Evolutionary conservation across 2,888 invertebrate genomes (phyloP), one percentile per base, ranked within the genome.

Genomic region (Drosophila neonasuta): DNA sequence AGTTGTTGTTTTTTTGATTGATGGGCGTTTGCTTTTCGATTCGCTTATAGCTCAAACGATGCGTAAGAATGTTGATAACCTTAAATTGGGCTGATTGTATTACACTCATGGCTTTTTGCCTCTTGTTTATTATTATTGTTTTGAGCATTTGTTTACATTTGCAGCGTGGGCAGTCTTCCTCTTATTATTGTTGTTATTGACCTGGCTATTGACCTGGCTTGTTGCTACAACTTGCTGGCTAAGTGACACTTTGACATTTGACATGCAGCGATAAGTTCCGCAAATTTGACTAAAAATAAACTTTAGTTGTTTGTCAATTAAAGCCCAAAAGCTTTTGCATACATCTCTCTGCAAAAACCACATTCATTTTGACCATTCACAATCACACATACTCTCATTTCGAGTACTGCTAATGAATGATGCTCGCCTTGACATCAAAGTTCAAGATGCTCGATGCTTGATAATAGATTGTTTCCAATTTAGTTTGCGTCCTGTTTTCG

Each of bases 51-150:
- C 50, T 61, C 58, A 42, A 76, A 58, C 71, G 73, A 60, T 55
- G 69, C 55, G 66, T 59, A 48, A 61, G 36, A 32, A 58, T 60
- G 60, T 54, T 68, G 80, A 77, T 80, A 80, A 61, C 57, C 78
- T 57, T 68, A 71, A 80, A 82, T 86, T 81, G 86, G 68, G 50
- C 66, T 76, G 70, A 80, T 84, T 80, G 74, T 61, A 66, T 59
- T 70, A 69, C 52, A 17, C 20, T 36, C 7, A 2, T 11, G 10
- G 30, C 48, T 59, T 45, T 30, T 24, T 13, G 20, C 17, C 10
- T 11, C 30, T 20, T 50, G n/a, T 36, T 48, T 62, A 15, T 34
- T 62, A 30, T 29, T 42, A 13, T 57, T 68, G 63, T 51, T 57
- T 61, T 70, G 67, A 50, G 57, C 48, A 49, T 61, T 68, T 80